Evolutionary conservation across 2,113 vertebrate species (phyloP), one percentile per base, ranked within the genome.

Genomic region (Entelurus aequoreus): DNA sequence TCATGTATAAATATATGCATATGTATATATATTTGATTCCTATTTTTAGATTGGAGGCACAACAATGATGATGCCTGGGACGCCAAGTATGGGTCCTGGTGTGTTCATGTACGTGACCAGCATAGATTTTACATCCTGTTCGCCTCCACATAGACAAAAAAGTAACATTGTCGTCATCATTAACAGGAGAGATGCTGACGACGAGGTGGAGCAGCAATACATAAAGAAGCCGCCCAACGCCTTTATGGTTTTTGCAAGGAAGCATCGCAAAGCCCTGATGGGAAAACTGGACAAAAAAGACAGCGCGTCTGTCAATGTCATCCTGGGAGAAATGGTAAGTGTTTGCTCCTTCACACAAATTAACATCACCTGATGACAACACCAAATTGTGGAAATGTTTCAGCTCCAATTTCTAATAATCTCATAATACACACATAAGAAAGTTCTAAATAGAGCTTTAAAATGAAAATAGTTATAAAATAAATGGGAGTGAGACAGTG

Each of bases 31-130:
- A 21, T 48, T 50, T 50, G 12, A 2, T 54, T 36, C 16, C 42
- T 4, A 42, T 57, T 57, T 42, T 21, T 40, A 57, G 55, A 57
- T 57, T 11, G 55, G 55, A 6, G 55, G 55, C 55, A 57, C 55
- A 57, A 57, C 55, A 44, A 57, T 57, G 55, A 57, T 57, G 55
- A 57, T 57, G 55, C 55, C 40, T 44, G 55, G 55, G 40, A 21
- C 42, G 38, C 40, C 38, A 16, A 57, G 44, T 44, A 40, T 57
- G 6, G 35, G 37, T 7, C 55, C 10, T 3, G 10, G 55, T 44
- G 40, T 57, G 38, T 57, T 57, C 42, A 10, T 42, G 55, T 57
- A 57, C 42, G 55, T 57, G 55, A 7, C 16, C 42, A 11, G 19
- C 5, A 19, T 40, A 13, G 10, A 4, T 46, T 46, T 46, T 11